These are phyloP conservation scores for Mamestra configurata DNA, from an alignment of 1,140 invertebrate species.

Conservation along the genomic window DNA sequence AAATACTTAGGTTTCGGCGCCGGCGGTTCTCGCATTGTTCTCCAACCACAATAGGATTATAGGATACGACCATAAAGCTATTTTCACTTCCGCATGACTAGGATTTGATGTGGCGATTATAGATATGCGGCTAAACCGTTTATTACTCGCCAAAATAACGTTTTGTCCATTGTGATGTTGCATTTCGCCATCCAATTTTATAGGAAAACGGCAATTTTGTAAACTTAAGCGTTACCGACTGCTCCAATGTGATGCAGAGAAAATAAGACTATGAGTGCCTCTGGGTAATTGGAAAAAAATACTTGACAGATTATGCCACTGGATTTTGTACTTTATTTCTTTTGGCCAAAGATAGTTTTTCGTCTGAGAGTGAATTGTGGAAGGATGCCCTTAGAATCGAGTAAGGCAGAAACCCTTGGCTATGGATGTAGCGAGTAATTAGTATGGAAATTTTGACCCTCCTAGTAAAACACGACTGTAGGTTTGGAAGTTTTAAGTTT, in stretches of 20 bases:
- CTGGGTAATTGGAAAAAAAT: slow-evolving; percentile 16
- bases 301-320: not conserved
- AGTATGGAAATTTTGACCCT: slow-evolving; percentile 38
- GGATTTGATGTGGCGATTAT: slow-evolving; percentile 42
- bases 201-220: not conserved
- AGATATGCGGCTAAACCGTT: slow-evolving; percentile 33
- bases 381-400: slow-evolving; percentile 41
- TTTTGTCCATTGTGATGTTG: slow-evolving; percentile 21
- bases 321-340: slow-evolving; percentile 5
- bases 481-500: slow-evolving; percentile 5
- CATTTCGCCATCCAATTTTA: not conserved
- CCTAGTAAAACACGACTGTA: slow-evolving; percentile 20
- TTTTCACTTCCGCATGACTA: slow-evolving; percentile 51
- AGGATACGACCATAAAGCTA: slow-evolving; percentile 54
- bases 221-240: not conserved
- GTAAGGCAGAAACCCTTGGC: slow-evolving; percentile 16
- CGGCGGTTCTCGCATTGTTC: slow-evolving; percentile 56
- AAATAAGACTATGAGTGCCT: slow-evolving; percentile 1
- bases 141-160: slow-evolving; percentile 2
- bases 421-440: slow-evolving; percentile 42
- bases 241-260: not conserved
- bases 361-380: not conserved
- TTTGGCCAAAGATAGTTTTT: not conserved
- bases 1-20: slow-evolving; percentile 55
- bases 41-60: slow-evolving; percentile 64